phyloP scores from a whole-genome alignment of 2,888 invertebrate species.

The Spilarctia lutea region DNA sequence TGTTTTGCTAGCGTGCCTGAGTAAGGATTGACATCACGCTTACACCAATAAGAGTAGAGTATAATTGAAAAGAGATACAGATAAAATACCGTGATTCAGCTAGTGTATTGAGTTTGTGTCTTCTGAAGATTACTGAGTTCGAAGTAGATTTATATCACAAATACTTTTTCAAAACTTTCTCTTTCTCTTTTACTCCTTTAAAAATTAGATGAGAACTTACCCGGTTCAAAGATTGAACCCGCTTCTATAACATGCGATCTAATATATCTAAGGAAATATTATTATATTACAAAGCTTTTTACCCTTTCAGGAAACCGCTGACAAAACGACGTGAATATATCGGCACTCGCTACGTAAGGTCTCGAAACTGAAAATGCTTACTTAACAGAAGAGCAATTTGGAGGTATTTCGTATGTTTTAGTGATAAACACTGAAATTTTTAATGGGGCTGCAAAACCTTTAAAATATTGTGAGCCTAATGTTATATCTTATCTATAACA shows the following conservation, averaged over 20 bases:
- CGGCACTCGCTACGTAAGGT: neutral
- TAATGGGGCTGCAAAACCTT: too few relatives aligned
- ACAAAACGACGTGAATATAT: constrained; percentile 6
- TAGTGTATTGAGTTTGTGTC: too few relatives aligned
- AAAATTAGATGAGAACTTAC: neutral
- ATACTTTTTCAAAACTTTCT: neutral
- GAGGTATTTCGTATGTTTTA: neutral
- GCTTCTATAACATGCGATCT: constrained; percentile 1
- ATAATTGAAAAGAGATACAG: too few relatives aligned
- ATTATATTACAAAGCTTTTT: constrained; percentile 3
- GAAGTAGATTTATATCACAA: neutral
- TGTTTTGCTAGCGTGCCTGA: too few relatives aligned
- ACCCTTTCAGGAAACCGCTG: constrained; percentile 5
- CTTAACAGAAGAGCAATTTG: neutral
- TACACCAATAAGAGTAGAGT: too few relatives aligned
- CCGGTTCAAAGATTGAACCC: constrained; percentile 1
- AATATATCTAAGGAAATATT: constrained; percentile 6
- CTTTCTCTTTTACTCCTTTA: neutral
- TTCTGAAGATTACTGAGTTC: neutral
- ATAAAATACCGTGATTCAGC: too few relatives aligned
- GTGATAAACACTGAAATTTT: neutral
- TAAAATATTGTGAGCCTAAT: too few relatives aligned
- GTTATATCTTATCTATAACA: too few relatives aligned
- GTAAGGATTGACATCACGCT: too few relatives aligned
- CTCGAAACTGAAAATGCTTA: constrained; percentile 1